Base-by-base conservation (phyloP, 1,140 invertebrate genomes). In the Colletes gigas region DNA sequence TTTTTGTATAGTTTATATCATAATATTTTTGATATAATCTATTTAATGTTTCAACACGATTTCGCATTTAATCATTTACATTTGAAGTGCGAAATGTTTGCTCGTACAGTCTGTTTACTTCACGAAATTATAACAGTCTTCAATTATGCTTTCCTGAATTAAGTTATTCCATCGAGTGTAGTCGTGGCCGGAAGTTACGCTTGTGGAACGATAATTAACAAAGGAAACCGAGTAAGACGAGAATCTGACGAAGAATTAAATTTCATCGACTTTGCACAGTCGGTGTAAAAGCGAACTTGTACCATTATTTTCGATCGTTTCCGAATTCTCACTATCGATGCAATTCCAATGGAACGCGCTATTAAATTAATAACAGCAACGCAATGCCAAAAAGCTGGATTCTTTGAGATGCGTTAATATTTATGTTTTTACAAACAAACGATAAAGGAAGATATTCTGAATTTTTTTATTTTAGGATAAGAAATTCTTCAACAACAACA, bases 381-480 rank as follows among this genome's bases (percentile, higher is more conserved):
- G 52, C 0, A 12, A 54, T 4, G 52, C 14, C 30, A 30, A 30
- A 30, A 30, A 30, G 30, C 30, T 30, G 30, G 0, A 10, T 39
- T 39, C 6, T 10, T 15, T 9, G 21, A 30, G 30, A 30, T 30
- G 2, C 2, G 30, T 30, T 30, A 30, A 30, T 30, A 30, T 44
- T 44, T 44, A 5, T 9, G 5, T 44, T 44, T 44, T 9, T 44
- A 3, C 5, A 44, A 44, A 44, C 5, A 44, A 44, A 44, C 44
- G 8, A 44, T 44, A 30, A 30, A 30, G 30, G 30, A 30, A 30
- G 30, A 30, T 30, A 30, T 30, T 30, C 30, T 30, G 30, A 30
- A 30, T 30, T 50, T 10, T 19, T 41, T 70, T 65, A 72, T 91
- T 89, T 30, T 87, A 91, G 90, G 66, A 84, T 81, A 62, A 41